phyloP scores from a whole-genome alignment of 2,888 invertebrate genomes.

The Iphiclides podalirius region DNA sequence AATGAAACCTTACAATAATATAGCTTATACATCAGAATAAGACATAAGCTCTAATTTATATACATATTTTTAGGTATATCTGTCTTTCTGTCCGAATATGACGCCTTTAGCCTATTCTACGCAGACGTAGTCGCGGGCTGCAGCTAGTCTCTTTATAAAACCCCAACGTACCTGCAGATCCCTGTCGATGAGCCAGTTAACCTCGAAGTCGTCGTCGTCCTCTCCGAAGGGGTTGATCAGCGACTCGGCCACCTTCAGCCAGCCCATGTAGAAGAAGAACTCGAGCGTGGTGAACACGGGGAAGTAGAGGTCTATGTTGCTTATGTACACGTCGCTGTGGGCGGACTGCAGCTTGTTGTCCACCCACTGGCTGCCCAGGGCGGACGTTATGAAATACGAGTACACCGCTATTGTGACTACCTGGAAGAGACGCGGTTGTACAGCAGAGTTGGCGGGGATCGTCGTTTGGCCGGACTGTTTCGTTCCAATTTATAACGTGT shows the following conservation, averaged over 20 bases:
- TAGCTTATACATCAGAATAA: too few relatives aligned
- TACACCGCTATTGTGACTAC: constrained; percentile 96
- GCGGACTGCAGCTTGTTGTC: constrained; percentile 72
- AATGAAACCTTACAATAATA: too few relatives aligned
- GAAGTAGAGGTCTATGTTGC: constrained; percentile 91
- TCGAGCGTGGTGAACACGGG: constrained; percentile 94
- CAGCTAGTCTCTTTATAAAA: too few relatives aligned
- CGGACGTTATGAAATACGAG: constrained; percentile 92
- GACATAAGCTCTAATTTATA: too few relatives aligned
- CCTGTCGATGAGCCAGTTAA: constrained; percentile 95
- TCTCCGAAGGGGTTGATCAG: constrained; percentile 95
- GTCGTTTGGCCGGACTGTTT: too few relatives aligned
- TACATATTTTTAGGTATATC: too few relatives aligned
- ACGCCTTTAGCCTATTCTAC: too few relatives aligned
- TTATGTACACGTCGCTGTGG: constrained; percentile 55
- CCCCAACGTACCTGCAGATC: constrained; percentile 93
- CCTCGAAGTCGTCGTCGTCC: constrained; percentile 95
- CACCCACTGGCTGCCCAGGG: constrained; percentile 94
- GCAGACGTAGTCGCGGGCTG: too few relatives aligned
- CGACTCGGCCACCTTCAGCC: constrained; percentile 95
- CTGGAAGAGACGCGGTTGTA: constrained; percentile 61
- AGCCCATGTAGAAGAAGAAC: constrained; percentile 93
- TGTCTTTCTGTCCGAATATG: too few relatives aligned
- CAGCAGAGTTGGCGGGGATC: too few relatives aligned
- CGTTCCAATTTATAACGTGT: too few relatives aligned